These are phyloP conservation scores for Ennomos quercinarius DNA, from an alignment of 2,888 invertebrate species.

Conservation along the genomic window DNA sequence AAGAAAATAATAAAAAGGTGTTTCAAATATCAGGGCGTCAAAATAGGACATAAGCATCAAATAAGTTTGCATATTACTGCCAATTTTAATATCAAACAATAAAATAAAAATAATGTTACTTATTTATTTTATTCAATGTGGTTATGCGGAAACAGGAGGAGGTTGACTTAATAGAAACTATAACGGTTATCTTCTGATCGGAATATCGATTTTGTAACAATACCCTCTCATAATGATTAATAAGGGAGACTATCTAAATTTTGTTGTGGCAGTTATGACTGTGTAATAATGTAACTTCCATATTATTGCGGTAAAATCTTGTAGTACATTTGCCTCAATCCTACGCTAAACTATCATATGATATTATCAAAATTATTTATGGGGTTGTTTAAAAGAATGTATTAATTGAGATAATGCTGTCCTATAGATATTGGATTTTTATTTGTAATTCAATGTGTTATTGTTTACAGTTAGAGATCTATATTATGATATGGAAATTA, in stretches of 20 bases:
- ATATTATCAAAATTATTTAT: too few relatives aligned
- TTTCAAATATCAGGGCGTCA: slow-evolving; percentile 75
- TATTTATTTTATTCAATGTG: slow-evolving; percentile 47
- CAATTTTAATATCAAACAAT: slow-evolving; percentile 47
- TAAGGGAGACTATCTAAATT: slow-evolving; percentile 40
- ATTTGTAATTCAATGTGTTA: slow-evolving; percentile 1
- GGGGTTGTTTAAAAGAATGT: too few relatives aligned
- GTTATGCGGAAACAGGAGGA: slow-evolving; percentile 82
- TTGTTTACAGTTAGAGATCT: slow-evolving; percentile 23
- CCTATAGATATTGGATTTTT: not conserved
- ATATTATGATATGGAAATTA: slow-evolving; percentile 65
- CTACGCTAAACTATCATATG: slow-evolving; percentile 17
- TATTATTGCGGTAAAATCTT: slow-evolving; percentile 41
- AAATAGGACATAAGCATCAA: slow-evolving; percentile 65
- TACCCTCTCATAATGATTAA: slow-evolving; percentile 75
- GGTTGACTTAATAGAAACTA: slow-evolving; percentile 62
- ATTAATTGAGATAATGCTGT: too few relatives aligned
- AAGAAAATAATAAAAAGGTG: slow-evolving; percentile 48
- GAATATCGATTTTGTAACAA: slow-evolving; percentile 51
- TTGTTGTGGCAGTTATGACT: slow-evolving; percentile 8
- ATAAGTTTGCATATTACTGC: slow-evolving; percentile 41
- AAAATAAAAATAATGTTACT: slow-evolving; percentile 51
- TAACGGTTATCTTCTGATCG: slow-evolving; percentile 52
- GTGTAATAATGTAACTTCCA: slow-evolving; percentile 68
- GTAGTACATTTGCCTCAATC: slow-evolving; percentile 48